phyloP scores from a whole-genome alignment of 2,113 vertebrate genomes.

The Parus major region DNA sequence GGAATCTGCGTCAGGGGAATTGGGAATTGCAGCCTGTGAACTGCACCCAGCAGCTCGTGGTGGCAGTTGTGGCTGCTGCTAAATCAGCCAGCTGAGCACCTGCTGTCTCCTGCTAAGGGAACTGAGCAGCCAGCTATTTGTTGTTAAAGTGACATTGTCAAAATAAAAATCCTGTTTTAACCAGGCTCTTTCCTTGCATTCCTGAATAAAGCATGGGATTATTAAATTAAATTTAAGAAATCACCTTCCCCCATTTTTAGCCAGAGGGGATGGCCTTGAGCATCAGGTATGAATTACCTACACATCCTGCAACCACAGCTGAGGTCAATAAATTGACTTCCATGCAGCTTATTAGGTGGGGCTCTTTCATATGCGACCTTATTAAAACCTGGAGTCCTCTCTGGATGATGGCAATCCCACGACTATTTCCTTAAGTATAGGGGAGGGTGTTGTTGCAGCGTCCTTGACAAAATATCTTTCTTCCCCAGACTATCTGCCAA shows the following conservation, averaged over 20 bases:
- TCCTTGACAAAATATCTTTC: constrained; percentile 8
- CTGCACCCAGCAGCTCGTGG: constrained; percentile 48
- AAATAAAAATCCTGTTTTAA: background rate
- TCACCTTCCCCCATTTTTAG: background rate
- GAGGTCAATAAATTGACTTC: constrained; percentile 53
- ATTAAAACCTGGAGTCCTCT: constrained; percentile 40
- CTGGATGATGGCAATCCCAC: background rate
- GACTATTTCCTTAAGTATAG: background rate
- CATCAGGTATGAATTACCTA: constrained; percentile 46
- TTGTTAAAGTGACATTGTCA: constrained; percentile 36
- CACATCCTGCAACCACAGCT: background rate
- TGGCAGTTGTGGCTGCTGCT: constrained; percentile 40
- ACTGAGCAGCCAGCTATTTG: constrained; percentile 23
- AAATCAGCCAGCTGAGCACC: constrained; percentile 66
- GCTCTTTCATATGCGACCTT: constrained; percentile 53
- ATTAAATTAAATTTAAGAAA: background rate
- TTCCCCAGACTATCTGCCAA: background rate
- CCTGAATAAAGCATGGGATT: background rate
- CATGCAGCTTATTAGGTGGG: constrained; percentile 49
- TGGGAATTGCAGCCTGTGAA: constrained; percentile 63
- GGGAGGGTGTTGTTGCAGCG: background rate
- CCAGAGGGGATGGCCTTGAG: constrained; percentile 4
- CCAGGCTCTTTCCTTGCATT: background rate
- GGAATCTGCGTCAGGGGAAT: background rate
- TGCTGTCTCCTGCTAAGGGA: constrained; percentile 47